phyloP scores from a whole-genome alignment of 2,113 vertebrate species.

The Protomyctophum bolini region DNA sequence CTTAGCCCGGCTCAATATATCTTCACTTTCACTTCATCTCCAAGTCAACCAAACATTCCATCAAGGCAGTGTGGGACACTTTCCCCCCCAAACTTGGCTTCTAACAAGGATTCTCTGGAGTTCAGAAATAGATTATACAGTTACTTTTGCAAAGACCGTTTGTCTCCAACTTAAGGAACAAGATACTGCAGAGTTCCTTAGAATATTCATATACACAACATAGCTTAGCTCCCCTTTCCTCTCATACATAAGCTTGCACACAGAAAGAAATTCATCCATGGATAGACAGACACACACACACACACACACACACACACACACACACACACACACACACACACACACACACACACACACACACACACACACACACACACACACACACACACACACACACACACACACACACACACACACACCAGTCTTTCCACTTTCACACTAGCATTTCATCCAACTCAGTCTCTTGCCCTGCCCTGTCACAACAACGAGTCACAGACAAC shows the following conservation, averaged over 20 bases:
- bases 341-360: constrained; percentile 5
- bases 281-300: constrained; percentile 7
- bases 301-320: neutral
- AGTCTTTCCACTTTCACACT: constrained; percentile 39
- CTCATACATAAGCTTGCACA: neutral
- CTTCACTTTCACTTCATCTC: constrained; percentile 36
- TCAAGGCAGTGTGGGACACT: constrained; percentile 36
- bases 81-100: constrained; percentile 49
- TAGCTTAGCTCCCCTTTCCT: neutral
- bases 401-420: constrained; percentile 3
- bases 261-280: neutral
- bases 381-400: constrained; percentile 7
- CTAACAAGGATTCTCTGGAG: constrained; percentile 36
- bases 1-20: constrained; percentile 3
- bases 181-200: neutral
- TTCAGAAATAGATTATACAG: constrained; percentile 47
- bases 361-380: neutral
- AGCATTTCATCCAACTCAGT: constrained; percentile 18
- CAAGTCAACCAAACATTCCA: constrained; percentile 51
- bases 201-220: constrained; percentile 16
- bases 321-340: neutral
- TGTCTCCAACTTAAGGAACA: constrained; percentile 1
- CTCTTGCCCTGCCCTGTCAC: constrained; percentile 42
- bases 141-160: constrained; percentile 9
- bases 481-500: constrained; percentile 38